phyloP scores from a whole-genome alignment of 2,888 invertebrate genomes.

The Phyllotreta striolata region DNA sequence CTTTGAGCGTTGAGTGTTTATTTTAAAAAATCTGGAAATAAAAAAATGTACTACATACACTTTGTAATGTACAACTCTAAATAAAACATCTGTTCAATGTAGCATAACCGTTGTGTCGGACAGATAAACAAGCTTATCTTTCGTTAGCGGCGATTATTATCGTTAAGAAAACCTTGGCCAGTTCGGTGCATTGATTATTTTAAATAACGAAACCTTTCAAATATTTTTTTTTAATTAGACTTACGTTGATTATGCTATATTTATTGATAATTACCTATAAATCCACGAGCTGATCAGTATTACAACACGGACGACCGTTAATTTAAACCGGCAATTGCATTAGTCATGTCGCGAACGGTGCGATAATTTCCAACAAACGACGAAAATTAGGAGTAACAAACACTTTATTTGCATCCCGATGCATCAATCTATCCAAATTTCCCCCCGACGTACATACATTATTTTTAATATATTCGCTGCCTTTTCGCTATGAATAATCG shows the following conservation, averaged over 20 bases:
- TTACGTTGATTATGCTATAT: too few relatives aligned
- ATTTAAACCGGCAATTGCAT: too few relatives aligned
- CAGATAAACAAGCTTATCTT: conserved; percentile 19
- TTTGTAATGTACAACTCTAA: conserved; percentile 3
- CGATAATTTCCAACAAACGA: too few relatives aligned
- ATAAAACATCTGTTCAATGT: conserved; percentile 11
- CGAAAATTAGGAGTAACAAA: too few relatives aligned
- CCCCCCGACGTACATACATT: conserved; percentile 5
- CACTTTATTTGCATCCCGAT: background rate
- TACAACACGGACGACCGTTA: too few relatives aligned
- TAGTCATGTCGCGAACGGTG: too few relatives aligned
- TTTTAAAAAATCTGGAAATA: too few relatives aligned
- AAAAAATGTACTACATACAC: background rate
- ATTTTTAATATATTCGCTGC: conserved; percentile 21
- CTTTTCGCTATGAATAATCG: conserved; percentile 33
- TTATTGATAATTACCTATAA: too few relatives aligned
- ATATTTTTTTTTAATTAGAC: background rate
- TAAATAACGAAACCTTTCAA: background rate
- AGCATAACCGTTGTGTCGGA: conserved; percentile 1
- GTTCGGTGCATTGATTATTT: conserved; percentile 9
- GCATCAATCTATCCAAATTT: conserved; percentile 2
- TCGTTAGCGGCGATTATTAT: conserved; percentile 7
- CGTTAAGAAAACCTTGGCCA: conserved; percentile 13
- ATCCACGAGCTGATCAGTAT: too few relatives aligned
- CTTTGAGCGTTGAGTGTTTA: too few relatives aligned